Conservation (phyloP, 2,888 invertebrate genomes). For the Chouioia cunea region DNA sequence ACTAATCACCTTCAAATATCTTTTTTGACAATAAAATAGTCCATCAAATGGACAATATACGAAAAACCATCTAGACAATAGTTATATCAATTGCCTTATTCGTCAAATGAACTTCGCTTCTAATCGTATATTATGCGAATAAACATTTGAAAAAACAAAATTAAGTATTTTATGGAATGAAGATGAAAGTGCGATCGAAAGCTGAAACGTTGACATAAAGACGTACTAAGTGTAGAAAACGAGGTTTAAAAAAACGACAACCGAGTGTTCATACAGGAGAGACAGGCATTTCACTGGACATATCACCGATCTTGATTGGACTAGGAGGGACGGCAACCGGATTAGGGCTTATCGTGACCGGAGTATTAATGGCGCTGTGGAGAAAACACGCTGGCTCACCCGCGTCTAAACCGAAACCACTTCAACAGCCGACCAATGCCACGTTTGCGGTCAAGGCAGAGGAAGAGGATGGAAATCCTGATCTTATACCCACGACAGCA, state of each 20-base stretch:
- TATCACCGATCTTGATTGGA: constrained; percentile 66
- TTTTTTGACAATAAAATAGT: too few relatives aligned
- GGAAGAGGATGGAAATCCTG: constrained; percentile 66
- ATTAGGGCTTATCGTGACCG: constrained; percentile 65
- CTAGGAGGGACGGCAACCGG: constrained; percentile 66
- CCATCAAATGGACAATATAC: too few relatives aligned
- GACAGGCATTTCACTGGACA: constrained; percentile 63
- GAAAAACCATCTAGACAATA: too few relatives aligned
- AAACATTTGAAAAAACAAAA: too few relatives aligned
- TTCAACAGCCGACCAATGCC: constrained; percentile 56
- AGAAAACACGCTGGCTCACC: constrained; percentile 63
- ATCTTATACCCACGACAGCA: constrained; percentile 66
- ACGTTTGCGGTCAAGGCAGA: constrained; percentile 57
- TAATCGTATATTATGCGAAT: too few relatives aligned
- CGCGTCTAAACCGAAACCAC: constrained; percentile 55
- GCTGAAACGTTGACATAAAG: neutral
- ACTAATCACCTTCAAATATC: too few relatives aligned
- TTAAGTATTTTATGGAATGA: too few relatives aligned
- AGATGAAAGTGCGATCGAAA: too few relatives aligned
- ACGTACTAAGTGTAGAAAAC: neutral
- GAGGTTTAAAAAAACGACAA: neutral
- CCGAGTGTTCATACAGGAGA: constrained; percentile 54
- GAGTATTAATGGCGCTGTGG: constrained; percentile 66
- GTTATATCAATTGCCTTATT: too few relatives aligned
- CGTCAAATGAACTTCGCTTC: too few relatives aligned